phyloP scores from a whole-genome alignment of 2,888 invertebrate genomes.

The Steromphala cineraria region DNA sequence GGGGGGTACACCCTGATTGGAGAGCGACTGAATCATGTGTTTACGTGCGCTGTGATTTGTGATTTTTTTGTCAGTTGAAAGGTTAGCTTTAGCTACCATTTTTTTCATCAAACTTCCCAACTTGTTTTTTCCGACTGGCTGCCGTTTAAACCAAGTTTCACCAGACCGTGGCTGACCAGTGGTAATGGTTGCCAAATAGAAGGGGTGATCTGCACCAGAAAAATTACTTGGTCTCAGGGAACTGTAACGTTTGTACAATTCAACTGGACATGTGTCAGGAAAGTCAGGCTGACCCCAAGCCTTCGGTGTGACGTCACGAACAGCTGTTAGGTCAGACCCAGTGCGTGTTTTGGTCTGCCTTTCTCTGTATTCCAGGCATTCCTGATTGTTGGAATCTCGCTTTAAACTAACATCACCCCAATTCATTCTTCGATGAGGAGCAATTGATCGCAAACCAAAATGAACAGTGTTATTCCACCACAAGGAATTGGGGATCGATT shows the following conservation, averaged over 20 bases:
- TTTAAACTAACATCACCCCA: background rate
- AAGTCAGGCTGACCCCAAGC: background rate
- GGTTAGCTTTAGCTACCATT: slow-evolving; percentile 21
- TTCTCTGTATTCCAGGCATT: background rate
- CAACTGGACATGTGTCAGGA: too few relatives aligned
- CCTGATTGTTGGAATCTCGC: background rate
- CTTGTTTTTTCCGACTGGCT: slow-evolving; percentile 30
- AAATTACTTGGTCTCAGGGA: background rate
- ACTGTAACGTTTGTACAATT: too few relatives aligned
- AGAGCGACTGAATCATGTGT: slow-evolving; percentile 28
- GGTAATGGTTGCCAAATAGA: slow-evolving; percentile 35
- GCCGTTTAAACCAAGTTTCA: slow-evolving; percentile 28
- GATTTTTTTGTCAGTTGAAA: slow-evolving; percentile 16
- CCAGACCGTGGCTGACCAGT: background rate
- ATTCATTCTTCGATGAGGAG: background rate
- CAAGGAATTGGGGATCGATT: background rate
- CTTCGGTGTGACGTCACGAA: too few relatives aligned
- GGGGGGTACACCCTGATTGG: slow-evolving; percentile 28
- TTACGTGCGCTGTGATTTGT: slow-evolving; percentile 33
- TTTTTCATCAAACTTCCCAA: slow-evolving; percentile 6
- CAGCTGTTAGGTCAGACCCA: background rate
- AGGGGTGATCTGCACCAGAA: slow-evolving; percentile 12
- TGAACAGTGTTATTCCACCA: background rate
- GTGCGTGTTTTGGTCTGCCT: background rate
- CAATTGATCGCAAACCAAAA: background rate